Base-by-base conservation (phyloP, 2,888 invertebrate genomes). In the Pristionchus maxplancki region DNA sequence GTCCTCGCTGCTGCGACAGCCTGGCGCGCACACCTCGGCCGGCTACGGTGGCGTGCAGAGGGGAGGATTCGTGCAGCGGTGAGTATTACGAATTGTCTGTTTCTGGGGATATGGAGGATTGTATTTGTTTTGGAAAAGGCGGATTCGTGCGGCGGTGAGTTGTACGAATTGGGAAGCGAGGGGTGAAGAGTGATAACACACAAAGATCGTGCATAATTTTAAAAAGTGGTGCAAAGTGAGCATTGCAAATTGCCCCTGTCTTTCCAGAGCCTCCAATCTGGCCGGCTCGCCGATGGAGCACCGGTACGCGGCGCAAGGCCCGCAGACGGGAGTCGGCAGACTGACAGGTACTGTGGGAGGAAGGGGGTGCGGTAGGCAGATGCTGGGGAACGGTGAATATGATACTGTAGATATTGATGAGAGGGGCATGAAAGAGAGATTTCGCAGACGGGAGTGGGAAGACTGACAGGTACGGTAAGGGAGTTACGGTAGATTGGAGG, bases 31-130 rank as follows among this genome's bases (percentile, higher is more conserved):
- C n/a, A n/a, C n/a, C n/a, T n/a, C n/a, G n/a, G 67, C 31, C 34
- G 40, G 74, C 20, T 82, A 82, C 50, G 82, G 50, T 31, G 50
- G 28, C 82, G 48, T 50, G 82, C 82, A 82, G 50, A 48, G 82
- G 4, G 82, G 82, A 1, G 82, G 82, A 50, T 82, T 50, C 50
- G 82, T 82, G 50, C 48, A 50, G 82, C 50, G 82, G 82, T 48
- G 48, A 50, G 58, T 15, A 24, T 64, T 64, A 0, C n/a, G 28
- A 17, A 81, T 48, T 17, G n/a, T 1, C 20, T n/a, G n/a, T 24
- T 6, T n/a, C 9, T 2, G 24, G 24, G 20, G 20, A 58, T 24
- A 58, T 20, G 53, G 17, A 53, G 53, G 20, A 24, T 6, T 58
- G 53, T 24, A 58, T 11, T 50, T 4, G 50, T 50, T 50, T 50